Percentiles rank a stretch among this genome's conserved stretches.
Evolutionary conservation across 2,113 vertebrate species (phyloP).

Genomic region (Coreoperca whiteheadi): DNA sequence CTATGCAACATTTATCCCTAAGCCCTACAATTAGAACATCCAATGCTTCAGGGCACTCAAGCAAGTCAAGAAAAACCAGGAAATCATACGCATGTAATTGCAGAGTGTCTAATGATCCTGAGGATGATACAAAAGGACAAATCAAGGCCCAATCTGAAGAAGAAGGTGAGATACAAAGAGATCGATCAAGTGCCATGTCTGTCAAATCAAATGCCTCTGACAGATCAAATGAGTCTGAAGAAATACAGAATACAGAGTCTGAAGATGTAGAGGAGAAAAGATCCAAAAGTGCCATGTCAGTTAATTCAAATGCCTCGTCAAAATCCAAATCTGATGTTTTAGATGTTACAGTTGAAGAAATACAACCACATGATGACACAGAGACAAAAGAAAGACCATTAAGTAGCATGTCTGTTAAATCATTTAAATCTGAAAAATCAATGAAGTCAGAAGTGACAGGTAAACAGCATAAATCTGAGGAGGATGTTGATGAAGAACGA

Average conservation of each 20-base stretch:
- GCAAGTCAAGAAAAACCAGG: slow-evolving; percentile 61
- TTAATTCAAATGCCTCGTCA: slow-evolving; percentile 67
- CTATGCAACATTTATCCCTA: slow-evolving; percentile 32
- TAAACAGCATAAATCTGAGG: slow-evolving; percentile 50
- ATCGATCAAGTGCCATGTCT: slow-evolving; percentile 73
- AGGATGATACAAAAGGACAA: slow-evolving; percentile 40
- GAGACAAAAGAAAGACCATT: slow-evolving; percentile 49
- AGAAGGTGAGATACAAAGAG: slow-evolving; percentile 39
- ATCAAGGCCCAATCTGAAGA: slow-evolving; percentile 18
- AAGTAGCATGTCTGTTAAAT: slow-evolving; percentile 51
- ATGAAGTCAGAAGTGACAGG: slow-evolving; percentile 26
- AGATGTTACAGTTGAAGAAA: slow-evolving; percentile 32
- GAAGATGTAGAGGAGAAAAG: slow-evolving; percentile 51
- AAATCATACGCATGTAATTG: slow-evolving; percentile 55
- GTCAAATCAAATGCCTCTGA: slow-evolving; percentile 67
- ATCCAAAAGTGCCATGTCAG: slow-evolving; percentile 74
- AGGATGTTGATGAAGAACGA: slow-evolving; percentile 43
- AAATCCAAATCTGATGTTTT: slow-evolving; percentile 28
- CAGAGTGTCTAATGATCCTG: slow-evolving; percentile 15
- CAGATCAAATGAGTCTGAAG: slow-evolving; percentile 58
- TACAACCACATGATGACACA: slow-evolving; percentile 15
- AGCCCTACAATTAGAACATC: slow-evolving; percentile 59
- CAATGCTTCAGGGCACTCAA: slow-evolving; percentile 45
- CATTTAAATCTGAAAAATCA: slow-evolving; percentile 54
- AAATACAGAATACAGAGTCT: slow-evolving; percentile 36